A percentile compares a stretch with the other conserved stretches of the same genome.
These are phyloP conservation scores for Cephonodes hylas DNA, from an alignment of 2,888 invertebrate species.

Conservation along the genomic window DNA sequence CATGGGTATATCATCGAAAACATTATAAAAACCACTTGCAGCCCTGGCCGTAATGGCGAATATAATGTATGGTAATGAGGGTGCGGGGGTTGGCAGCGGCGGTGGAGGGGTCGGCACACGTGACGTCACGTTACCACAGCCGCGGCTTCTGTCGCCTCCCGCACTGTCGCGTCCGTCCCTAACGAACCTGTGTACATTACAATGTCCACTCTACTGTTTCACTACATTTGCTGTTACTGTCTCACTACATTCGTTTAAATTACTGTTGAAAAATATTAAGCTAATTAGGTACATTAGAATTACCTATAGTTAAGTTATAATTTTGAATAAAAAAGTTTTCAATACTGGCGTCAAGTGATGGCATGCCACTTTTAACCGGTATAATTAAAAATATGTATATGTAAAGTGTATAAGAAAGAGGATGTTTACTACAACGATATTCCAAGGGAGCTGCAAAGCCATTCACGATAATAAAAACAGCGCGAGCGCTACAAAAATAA, in stretches of 20 bases:
- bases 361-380: not conserved
- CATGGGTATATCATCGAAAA: conserved; percentile 63
- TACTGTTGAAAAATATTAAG: too few relatives aligned
- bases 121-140: conserved; percentile 78
- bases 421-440: conserved; percentile 24
- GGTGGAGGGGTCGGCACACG: conserved; percentile 68
- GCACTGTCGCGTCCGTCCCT: conserved; percentile 23
- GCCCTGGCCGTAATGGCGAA: conserved; percentile 69
- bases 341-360: too few relatives aligned
- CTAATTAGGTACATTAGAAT: too few relatives aligned
- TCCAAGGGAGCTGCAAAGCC: conserved; percentile 45
- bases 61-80: conserved; percentile 80
- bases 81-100: conserved; percentile 61
- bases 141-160: conserved; percentile 45
- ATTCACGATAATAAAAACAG: conserved; percentile 65
- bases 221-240: too few relatives aligned
- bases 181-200: conserved; percentile 3
- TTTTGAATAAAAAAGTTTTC: too few relatives aligned
- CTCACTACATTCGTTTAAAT: not conserved
- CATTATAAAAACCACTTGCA: conserved; percentile 64
- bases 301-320: too few relatives aligned
- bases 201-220: not conserved
- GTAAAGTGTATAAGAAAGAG: not conserved
- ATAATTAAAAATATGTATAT: not conserved
- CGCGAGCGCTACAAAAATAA: conserved; percentile 66